Percentiles rank a stretch among this genome's conserved stretches.
Conservation (phyloP, 2,113 vertebrate species). For the Cyanoramphus novaezelandiae region DNA sequence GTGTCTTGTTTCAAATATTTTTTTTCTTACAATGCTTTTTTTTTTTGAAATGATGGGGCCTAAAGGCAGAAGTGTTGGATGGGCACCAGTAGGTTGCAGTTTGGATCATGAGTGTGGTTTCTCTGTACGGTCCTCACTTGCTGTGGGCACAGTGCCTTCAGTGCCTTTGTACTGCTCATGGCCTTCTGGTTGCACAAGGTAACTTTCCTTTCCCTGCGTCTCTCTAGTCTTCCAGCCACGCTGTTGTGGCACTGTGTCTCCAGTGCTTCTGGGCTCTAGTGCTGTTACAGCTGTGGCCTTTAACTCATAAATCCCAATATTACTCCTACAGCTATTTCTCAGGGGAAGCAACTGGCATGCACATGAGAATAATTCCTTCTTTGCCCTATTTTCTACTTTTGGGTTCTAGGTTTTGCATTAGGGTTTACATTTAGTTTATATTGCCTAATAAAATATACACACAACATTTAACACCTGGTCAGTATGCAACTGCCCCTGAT, state of each 20-base stretch:
- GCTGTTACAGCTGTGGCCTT: neutral
- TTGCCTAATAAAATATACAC: neutral
- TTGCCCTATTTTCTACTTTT: neutral
- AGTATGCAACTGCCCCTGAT: neutral
- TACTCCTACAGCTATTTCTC: neutral
- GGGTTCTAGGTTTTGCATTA: neutral
- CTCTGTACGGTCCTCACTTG: accelerated
- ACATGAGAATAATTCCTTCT: neutral
- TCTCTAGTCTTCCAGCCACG: neutral
- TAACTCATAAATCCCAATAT: neutral
- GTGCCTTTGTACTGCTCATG: neutral
- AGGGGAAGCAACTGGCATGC: neutral
- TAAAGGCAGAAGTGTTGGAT: neutral
- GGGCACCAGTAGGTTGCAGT: neutral
- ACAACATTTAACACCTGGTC: neutral
- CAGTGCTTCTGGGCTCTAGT: neutral
- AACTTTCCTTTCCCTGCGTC: neutral
- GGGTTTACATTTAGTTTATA: neutral
- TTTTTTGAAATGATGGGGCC: neutral
- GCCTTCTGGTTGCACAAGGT: neutral
- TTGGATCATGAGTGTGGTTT: neutral
- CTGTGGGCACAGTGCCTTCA: accelerated
- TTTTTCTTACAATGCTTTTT: neutral
- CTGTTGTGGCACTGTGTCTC: neutral
- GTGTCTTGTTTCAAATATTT: neutral